Conservation (phyloP, 2,888 invertebrate genomes). For the Troides oblongomaculatus region DNA sequence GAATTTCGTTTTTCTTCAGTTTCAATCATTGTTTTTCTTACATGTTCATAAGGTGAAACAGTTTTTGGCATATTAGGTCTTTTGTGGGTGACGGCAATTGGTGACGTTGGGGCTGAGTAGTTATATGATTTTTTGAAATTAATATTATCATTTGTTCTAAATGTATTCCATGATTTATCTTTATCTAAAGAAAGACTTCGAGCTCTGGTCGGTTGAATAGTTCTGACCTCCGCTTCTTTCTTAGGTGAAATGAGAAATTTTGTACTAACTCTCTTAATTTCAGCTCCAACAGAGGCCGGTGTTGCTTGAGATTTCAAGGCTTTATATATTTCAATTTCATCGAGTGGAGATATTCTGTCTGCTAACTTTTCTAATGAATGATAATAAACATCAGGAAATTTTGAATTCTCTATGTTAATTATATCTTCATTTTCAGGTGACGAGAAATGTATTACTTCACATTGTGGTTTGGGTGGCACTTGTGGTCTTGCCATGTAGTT, state of each 20-base stretch:
- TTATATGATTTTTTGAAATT: conserved; percentile 54
- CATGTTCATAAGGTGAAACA: conserved; percentile 66
- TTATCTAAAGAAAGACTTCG: conserved; percentile 66
- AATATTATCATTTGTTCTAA: conserved; percentile 14
- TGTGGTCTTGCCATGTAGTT: conserved; percentile 50
- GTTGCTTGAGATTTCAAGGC: conserved; percentile 53
- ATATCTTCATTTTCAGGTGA: conserved; percentile 32
- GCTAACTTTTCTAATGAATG: conserved; percentile 66
- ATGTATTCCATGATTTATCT: conserved; percentile 35
- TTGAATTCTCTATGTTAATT: conserved; percentile 35
- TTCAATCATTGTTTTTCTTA: conserved; percentile 65
- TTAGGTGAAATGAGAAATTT: conserved; percentile 72
- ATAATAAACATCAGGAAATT: conserved; percentile 67
- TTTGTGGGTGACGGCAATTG: conserved; percentile 59
- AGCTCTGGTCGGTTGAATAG: conserved; percentile 68
- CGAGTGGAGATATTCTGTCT: conserved; percentile 55
- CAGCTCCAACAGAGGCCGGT: conserved; percentile 69
- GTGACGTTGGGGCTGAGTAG: conserved; percentile 73
- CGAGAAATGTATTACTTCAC: conserved; percentile 42
- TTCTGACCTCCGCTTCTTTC: conserved; percentile 72
- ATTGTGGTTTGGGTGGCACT: conserved; percentile 50
- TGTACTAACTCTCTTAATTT: conserved; percentile 72
- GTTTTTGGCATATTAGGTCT: conserved; percentile 70
- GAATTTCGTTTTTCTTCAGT: conserved; percentile 65
- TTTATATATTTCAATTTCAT: conserved; percentile 61